phyloP scores from a whole-genome alignment of 2,113 vertebrate species.

The Cavia aperea region DNA sequence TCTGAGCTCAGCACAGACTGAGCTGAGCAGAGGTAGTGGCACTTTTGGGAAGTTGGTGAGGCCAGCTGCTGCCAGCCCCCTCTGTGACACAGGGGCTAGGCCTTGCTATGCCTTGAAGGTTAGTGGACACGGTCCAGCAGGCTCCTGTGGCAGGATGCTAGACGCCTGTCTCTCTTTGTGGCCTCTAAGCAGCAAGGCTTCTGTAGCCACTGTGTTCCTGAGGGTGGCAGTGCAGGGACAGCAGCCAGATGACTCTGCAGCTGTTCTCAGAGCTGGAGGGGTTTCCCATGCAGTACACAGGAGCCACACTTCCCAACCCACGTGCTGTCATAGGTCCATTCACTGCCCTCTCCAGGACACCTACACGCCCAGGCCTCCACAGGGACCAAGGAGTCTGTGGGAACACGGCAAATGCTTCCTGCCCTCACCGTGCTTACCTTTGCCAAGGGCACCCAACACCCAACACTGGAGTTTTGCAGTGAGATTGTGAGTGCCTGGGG shows the following conservation, averaged over 20 bases:
- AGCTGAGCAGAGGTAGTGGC: neutral
- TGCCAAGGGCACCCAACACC: no score
- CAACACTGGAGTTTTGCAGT: rapidly evolving
- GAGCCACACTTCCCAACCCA: neutral
- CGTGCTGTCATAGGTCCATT: neutral
- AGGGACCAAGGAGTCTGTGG: neutral
- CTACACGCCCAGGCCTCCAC: neutral
- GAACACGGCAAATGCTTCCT: neutral
- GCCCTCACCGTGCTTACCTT: rapidly evolving
- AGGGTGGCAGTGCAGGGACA: rapidly evolving
- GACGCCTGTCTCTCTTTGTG: neutral
- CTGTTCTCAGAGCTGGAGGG: neutral
- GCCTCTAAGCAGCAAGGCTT: neutral
- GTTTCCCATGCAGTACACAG: rapidly evolving
- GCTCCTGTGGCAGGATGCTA: neutral
- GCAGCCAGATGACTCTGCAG: neutral
- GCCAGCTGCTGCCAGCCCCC: neutral
- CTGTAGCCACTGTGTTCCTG: neutral
- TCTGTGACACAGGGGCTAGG: neutral
- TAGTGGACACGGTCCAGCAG: neutral
- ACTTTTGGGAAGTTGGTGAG: neutral
- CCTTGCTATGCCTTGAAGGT: neutral
- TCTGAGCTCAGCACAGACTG: neutral
- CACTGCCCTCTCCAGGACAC: neutral
- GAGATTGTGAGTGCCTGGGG: neutral